Evolutionary conservation across 2,888 invertebrate genomes (phyloP).

Genomic region (Agonopterix subpropinquella): DNA sequence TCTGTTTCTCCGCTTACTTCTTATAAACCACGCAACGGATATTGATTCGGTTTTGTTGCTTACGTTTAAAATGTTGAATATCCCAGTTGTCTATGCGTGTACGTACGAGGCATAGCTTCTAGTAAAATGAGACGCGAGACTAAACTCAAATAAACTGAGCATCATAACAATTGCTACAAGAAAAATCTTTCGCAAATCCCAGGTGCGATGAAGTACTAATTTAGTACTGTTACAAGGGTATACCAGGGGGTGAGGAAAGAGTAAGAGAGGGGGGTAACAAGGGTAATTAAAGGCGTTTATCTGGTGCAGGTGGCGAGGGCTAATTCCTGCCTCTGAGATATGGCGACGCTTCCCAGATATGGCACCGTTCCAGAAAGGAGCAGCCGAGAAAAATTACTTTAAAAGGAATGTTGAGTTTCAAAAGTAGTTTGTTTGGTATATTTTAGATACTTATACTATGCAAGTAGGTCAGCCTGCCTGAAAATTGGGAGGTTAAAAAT

Average conservation of each 20-base stretch:
- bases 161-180: too few relatives aligned
- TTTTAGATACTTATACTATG: background rate
- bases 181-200: background rate
- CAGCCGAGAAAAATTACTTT: constrained; percentile 1
- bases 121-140: too few relatives aligned
- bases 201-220: background rate
- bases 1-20: too few relatives aligned
- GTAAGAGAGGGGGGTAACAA: constrained; percentile 17
- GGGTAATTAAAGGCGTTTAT: constrained; percentile 50
- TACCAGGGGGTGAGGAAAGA: background rate
- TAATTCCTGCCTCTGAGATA: constrained; percentile 5
- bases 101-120: too few relatives aligned
- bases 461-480: background rate
- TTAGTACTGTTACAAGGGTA: background rate
- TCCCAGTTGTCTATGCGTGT: too few relatives aligned
- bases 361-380: constrained; percentile 1
- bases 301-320: constrained; percentile 44
- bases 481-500: too few relatives aligned
- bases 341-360: background rate
- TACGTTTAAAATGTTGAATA: too few relatives aligned
- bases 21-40: too few relatives aligned
- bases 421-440: too few relatives aligned
- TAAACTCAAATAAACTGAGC: too few relatives aligned
- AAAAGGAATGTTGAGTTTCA: background rate
- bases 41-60: too few relatives aligned